Percentiles rank a stretch among this genome's conserved stretches.
phyloP scores from a whole-genome alignment of 2,797 vertebrate genomes.

The Sebastes goodei region DNA sequence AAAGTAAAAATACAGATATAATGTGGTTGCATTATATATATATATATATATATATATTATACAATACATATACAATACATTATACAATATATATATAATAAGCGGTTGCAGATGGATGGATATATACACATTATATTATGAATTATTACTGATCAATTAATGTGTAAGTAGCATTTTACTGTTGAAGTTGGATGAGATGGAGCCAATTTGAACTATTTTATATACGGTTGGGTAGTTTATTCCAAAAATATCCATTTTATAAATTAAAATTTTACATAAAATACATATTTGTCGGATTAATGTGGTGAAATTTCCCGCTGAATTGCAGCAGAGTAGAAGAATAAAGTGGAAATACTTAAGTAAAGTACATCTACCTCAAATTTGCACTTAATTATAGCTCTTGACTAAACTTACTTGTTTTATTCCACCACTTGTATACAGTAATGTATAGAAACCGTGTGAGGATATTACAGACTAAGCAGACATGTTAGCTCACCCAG shows the following conservation, averaged over 20 bases:
- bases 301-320: neutral
- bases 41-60: no score
- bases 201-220: neutral
- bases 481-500: conserved; percentile 83
- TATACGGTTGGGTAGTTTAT: neutral
- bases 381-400: neutral
- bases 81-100: no score
- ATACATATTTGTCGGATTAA: neutral
- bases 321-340: neutral
- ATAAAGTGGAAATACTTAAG: neutral
- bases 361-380: neutral
- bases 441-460: neutral
- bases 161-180: neutral
- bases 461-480: neutral
- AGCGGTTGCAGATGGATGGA: no score
- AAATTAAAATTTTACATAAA: no score
- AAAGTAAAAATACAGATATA: no score
- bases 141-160: neutral
- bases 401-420: neutral
- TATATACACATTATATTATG: neutral
- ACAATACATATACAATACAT: no score
- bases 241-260: neutral
- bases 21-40: no score
- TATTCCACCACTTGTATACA: rapidly evolving
- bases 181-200: neutral